These are phyloP conservation scores for Scolopax mira DNA, from an alignment of 2,113 vertebrate species.

Conservation along the genomic window DNA sequence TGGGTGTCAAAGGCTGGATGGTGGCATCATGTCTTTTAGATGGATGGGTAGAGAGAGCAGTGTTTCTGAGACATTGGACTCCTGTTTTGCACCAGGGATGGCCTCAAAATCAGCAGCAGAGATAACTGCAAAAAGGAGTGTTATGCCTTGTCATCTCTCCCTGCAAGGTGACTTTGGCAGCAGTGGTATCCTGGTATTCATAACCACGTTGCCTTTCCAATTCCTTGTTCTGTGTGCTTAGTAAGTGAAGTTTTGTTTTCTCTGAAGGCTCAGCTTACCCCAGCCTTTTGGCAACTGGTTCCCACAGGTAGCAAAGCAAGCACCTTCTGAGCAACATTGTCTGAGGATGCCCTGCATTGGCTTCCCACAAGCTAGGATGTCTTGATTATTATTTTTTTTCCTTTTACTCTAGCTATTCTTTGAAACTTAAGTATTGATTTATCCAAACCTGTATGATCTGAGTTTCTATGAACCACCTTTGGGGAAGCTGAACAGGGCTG, in stretches of 20 bases:
- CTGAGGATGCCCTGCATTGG: accelerated
- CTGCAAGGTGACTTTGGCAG: not conserved
- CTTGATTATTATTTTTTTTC: not conserved
- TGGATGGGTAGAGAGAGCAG: not conserved
- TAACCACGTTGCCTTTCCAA: not conserved
- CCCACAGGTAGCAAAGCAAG: not conserved
- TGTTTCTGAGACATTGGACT: accelerated
- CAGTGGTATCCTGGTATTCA: not conserved
- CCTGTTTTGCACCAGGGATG: not conserved
- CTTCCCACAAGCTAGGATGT: not conserved
- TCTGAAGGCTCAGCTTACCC: not conserved
- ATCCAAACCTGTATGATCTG: not conserved
- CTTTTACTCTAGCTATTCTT: not conserved
- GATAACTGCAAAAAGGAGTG: not conserved
- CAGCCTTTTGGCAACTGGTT: accelerated
- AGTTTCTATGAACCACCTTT: not conserved
- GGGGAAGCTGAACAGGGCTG: not conserved
- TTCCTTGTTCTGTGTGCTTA: not conserved
- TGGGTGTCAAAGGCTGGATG: not conserved
- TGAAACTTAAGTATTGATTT: not conserved
- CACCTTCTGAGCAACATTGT: not conserved
- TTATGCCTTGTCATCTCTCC: not conserved
- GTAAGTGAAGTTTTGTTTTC: not conserved
- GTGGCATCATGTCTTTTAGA: not conserved
- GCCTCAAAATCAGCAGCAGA: not conserved